Percentiles rank a stretch among this genome's conserved stretches.
Evolutionary conservation across 2,797 vertebrate genomes (phyloP).

Genomic region (Myotis daubentonii): DNA sequence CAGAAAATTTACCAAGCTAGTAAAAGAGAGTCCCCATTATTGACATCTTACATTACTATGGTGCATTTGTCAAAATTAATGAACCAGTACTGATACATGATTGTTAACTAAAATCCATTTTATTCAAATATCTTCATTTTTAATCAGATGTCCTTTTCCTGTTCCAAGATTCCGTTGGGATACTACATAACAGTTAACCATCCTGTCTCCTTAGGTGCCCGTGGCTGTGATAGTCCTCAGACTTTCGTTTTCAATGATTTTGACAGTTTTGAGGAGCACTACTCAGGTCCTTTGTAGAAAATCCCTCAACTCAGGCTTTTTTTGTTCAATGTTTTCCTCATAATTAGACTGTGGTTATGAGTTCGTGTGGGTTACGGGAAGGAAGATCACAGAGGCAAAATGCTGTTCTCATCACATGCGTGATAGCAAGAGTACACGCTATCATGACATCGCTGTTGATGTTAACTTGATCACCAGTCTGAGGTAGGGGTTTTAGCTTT

Average conservation of each 20-base stretch:
- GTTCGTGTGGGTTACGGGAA: neutral
- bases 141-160: neutral
- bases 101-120: neutral
- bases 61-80: neutral
- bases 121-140: slow-evolving; percentile 15
- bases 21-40: neutral
- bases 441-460: neutral
- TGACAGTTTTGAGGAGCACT: neutral
- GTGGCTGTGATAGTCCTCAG: neutral
- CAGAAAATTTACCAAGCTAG: neutral
- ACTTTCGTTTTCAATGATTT: neutral
- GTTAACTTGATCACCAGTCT: neutral
- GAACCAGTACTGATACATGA: neutral
- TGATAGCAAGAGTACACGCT: neutral
- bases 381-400: neutral
- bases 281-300: neutral
- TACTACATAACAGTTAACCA: neutral
- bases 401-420: neutral
- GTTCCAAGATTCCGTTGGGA: neutral
- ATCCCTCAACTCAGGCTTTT: neutral
- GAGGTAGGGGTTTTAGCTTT: neutral
- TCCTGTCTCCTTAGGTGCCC: neutral
- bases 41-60: neutral
- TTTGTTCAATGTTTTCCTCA: neutral
- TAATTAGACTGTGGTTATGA: neutral